Conservation (phyloP, 2,888 invertebrate genomes). For the Teleiodes luculella region DNA sequence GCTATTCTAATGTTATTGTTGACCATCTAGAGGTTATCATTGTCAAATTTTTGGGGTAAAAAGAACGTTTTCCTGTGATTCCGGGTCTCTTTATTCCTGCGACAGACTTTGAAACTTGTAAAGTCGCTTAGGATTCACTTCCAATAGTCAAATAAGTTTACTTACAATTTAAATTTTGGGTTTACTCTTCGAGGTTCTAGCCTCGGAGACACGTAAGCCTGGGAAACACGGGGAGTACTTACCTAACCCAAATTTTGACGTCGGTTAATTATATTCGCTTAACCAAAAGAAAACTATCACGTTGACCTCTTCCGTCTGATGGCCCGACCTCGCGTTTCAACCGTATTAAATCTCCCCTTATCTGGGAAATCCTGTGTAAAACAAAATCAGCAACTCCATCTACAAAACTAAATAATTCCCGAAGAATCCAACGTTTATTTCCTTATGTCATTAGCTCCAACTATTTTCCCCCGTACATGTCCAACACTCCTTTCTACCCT, state of each 20-base stretch:
- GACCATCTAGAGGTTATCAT: too few species aligned
- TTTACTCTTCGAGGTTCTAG: neutral
- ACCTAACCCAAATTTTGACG: too few species aligned
- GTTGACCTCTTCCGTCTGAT: neutral
- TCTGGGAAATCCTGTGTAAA: slow-evolving; percentile 11
- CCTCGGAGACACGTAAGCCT: too few species aligned
- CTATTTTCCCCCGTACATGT: slow-evolving; percentile 26
- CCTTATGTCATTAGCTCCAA: slow-evolving; percentile 65
- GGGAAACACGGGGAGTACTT: too few species aligned
- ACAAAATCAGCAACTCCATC: slow-evolving; percentile 18
- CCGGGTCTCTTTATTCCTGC: too few species aligned
- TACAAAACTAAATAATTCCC: slow-evolving; percentile 51
- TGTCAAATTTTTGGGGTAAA: too few species aligned
- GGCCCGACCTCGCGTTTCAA: neutral
- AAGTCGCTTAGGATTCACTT: too few species aligned
- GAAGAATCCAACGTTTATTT: slow-evolving; percentile 53
- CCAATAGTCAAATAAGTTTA: too few species aligned
- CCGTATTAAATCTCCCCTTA: slow-evolving; percentile 7
- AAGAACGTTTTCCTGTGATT: too few species aligned
- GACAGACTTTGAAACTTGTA: too few species aligned
- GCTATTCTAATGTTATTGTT: too few species aligned
- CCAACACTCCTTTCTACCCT: slow-evolving; percentile 36
- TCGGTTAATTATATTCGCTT: neutral
- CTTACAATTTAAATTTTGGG: too few species aligned
- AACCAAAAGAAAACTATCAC: neutral